A percentile compares a stretch with the other conserved stretches of the same genome.
These are phyloP conservation scores for Mantis religiosa DNA, from an alignment of 2,888 invertebrate genomes.

Conservation along the genomic window DNA sequence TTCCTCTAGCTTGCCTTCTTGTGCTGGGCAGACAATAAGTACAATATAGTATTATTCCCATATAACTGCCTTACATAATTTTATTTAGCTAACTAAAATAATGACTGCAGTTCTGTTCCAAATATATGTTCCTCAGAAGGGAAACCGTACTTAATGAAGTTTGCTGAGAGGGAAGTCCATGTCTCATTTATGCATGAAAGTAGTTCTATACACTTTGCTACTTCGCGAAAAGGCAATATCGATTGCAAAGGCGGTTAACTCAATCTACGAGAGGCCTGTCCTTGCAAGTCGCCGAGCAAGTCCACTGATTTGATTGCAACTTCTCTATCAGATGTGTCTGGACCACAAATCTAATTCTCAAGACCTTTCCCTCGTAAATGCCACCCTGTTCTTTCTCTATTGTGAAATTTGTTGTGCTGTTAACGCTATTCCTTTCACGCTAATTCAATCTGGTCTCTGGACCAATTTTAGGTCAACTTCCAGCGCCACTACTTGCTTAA, in stretches of 20 bases:
- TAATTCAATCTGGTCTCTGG: neutral
- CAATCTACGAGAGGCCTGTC: neutral
- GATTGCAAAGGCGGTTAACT: neutral
- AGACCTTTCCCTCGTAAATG: neutral
- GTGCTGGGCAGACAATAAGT: too few species aligned
- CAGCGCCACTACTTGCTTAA: neutral
- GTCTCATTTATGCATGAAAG: neutral
- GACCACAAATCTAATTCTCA: conserved; percentile 6
- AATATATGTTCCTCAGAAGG: too few species aligned
- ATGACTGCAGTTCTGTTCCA: too few species aligned
- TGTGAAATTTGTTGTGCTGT: conserved; percentile 11
- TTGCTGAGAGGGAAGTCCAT: neutral
- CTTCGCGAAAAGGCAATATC: neutral
- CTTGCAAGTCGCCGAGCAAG: neutral
- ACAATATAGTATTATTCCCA: too few species aligned
- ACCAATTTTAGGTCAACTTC: neutral
- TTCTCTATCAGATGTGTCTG: conserved; percentile 8
- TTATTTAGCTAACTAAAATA: too few species aligned
- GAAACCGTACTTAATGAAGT: too few species aligned
- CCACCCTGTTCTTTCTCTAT: neutral
- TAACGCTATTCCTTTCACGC: neutral
- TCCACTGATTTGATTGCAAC: conserved; percentile 10
- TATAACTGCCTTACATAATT: too few species aligned
- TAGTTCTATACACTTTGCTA: neutral
- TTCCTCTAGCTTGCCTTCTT: too few species aligned